Conservation (phyloP, 2,797 vertebrate species). For the Aphelocoma californica region DNA sequence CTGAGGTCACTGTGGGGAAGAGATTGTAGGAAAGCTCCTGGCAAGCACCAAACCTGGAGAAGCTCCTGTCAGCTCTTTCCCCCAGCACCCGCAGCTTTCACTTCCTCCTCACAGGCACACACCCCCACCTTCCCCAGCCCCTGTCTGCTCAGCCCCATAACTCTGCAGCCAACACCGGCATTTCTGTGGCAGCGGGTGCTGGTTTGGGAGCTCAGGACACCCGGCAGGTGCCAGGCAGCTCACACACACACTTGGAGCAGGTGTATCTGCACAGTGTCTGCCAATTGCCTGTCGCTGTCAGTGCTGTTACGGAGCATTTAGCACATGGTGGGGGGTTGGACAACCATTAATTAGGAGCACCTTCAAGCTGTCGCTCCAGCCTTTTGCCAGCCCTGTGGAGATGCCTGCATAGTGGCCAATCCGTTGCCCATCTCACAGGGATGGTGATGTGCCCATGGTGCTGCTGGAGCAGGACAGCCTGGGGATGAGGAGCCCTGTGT, state of each 20-base stretch:
- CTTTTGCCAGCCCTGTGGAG: background rate
- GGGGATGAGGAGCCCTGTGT: background rate
- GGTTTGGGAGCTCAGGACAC: background rate
- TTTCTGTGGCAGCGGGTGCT: background rate
- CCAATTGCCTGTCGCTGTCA: background rate
- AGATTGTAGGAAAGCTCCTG: background rate
- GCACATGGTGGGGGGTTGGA: background rate
- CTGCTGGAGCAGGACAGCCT: background rate
- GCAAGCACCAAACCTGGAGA: background rate
- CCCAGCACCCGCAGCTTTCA: accelerated
- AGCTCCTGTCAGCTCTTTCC: background rate
- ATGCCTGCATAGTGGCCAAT: accelerated
- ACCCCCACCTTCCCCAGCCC: background rate
- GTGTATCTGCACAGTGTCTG: background rate
- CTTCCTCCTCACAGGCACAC: background rate
- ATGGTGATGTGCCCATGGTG: accelerated
- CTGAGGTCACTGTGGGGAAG: background rate
- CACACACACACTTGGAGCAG: accelerated
- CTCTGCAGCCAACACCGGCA: background rate
- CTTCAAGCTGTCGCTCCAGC: background rate
- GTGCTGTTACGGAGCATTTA: accelerated
- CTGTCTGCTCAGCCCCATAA: background rate
- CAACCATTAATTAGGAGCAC: background rate
- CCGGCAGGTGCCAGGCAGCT: background rate
- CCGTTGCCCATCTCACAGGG: background rate